These are phyloP conservation scores for Sardinella longiceps DNA, from an alignment of 2,797 vertebrate species.

Conservation along the genomic window DNA sequence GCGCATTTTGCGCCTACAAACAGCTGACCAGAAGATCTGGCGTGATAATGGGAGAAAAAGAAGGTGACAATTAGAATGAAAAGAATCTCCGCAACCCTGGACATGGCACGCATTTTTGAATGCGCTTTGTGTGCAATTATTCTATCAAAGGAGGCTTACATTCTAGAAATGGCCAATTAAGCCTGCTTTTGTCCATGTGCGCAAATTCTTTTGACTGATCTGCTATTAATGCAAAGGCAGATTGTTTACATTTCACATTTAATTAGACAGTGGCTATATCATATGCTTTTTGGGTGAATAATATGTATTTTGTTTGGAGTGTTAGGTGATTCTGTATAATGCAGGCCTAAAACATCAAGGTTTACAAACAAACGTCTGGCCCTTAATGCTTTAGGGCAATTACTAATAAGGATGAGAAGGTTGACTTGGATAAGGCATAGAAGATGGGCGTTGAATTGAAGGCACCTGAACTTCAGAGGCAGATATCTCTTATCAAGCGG, in stretches of 20 bases:
- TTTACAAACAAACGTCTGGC: neutral
- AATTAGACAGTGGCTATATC: neutral
- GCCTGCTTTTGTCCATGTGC: neutral
- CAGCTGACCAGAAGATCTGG: constrained; percentile 29
- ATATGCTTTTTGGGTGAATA: no score
- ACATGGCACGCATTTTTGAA: neutral
- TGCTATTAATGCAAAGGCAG: neutral
- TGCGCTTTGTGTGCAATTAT: constrained; percentile 13
- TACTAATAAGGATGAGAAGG: neutral
- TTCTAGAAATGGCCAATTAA: constrained; percentile 18
- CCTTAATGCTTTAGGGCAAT: constrained; percentile 37
- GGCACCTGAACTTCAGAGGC: constrained; percentile 44
- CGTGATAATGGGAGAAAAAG: constrained; percentile 27
- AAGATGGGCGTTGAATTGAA: neutral
- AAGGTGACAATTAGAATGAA: neutral
- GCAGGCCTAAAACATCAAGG: neutral
- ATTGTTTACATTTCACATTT: no score
- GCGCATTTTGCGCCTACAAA: constrained; percentile 45
- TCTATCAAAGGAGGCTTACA: constrained; percentile 8
- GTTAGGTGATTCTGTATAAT: neutral
- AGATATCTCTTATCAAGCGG: constrained; percentile 50
- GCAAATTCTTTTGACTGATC: neutral
- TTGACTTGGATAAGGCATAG: neutral
- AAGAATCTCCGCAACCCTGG: neutral
- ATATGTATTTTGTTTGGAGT: no score